Percentiles rank a stretch among this genome's conserved stretches.
Evolutionary conservation across 1,140 invertebrate species (phyloP).

Genomic region (Arion vulgaris): DNA sequence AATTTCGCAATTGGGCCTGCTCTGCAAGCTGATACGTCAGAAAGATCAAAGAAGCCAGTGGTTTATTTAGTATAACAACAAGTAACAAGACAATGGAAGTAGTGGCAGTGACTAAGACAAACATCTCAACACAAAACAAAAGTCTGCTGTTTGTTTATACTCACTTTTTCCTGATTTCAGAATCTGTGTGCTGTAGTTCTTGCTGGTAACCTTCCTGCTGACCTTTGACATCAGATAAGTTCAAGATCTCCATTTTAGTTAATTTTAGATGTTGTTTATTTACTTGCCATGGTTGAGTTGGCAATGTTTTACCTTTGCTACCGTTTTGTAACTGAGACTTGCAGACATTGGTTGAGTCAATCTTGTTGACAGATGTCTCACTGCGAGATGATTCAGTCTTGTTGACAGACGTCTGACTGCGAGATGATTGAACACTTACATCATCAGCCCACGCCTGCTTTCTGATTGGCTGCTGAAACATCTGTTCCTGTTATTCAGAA

Average conservation of each 20-base stretch:
- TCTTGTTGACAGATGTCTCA: background rate
- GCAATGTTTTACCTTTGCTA: conserved; percentile 42
- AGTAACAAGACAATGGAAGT: no score
- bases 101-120: no score
- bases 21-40: no score
- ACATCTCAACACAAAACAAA: no score
- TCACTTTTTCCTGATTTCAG: conserved; percentile 44
- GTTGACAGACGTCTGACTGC: background rate
- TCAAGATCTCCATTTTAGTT: conserved; percentile 57
- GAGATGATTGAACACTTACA: background rate
- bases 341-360: background rate
- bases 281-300: conserved; percentile 67
- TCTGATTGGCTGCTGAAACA: conserved; percentile 4
- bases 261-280: conserved; percentile 64
- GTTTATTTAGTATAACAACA: no score
- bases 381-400: background rate
- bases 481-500: background rate
- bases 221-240: conserved; percentile 43
- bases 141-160: no score
- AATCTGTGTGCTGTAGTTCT: conserved; percentile 43
- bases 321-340: background rate
- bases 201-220: conserved; percentile 33
- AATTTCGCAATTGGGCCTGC: no score
- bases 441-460: conserved; percentile 26
- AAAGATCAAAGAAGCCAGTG: no score